These are phyloP conservation scores for Hipparchia semele DNA, from an alignment of 2,888 invertebrate species.

Conservation along the genomic window DNA sequence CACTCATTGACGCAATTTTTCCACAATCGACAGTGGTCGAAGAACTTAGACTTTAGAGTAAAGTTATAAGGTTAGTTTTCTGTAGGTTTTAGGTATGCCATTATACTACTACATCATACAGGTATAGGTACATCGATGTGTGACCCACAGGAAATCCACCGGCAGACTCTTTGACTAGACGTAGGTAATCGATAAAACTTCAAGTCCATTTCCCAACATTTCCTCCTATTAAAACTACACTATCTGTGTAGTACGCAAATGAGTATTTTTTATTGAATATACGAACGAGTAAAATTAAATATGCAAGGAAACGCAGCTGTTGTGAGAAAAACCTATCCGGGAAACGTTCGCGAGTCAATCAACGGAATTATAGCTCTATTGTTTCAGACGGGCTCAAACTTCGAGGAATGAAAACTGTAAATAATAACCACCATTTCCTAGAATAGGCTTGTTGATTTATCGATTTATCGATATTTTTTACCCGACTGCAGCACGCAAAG, in stretches of 20 bases:
- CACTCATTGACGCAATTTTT: too few species aligned
- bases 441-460: background rate
- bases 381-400: conserved; percentile 34
- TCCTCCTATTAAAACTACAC: conserved; percentile 16
- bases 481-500: too few species aligned
- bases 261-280: conserved; percentile 28
- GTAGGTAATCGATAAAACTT: background rate
- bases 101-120: too few species aligned
- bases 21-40: too few species aligned
- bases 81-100: too few species aligned
- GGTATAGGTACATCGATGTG: too few species aligned
- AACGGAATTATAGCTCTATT: conserved; percentile 37
- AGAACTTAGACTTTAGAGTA: too few species aligned
- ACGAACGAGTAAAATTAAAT: conserved; percentile 26
- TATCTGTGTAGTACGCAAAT: conserved; percentile 25
- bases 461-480: too few species aligned
- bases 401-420: conserved; percentile 30
- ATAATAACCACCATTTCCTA: conserved; percentile 16
- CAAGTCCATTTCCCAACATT: conserved; percentile 13
- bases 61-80: too few species aligned
- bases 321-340: conserved; percentile 41
- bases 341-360: conserved; percentile 36
- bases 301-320: conserved; percentile 38
- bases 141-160: background rate
- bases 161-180: background rate